These are phyloP conservation scores for Hydrophis major DNA, from an alignment of 2,797 vertebrate genomes.

Conservation along the genomic window DNA sequence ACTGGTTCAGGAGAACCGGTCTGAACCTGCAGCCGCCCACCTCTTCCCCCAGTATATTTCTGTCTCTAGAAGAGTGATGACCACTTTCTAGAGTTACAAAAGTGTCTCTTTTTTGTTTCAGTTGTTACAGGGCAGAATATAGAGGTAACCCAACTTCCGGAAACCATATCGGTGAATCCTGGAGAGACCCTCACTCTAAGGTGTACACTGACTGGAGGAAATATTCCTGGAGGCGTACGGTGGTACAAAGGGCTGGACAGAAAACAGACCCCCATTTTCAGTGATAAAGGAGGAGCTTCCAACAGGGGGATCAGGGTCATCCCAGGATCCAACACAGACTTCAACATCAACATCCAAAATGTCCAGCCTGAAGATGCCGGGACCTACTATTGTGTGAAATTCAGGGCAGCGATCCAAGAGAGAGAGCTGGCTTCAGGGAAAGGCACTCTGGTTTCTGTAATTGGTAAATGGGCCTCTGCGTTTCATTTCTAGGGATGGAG, in stretches of 20 bases:
- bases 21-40: too few relatives aligned
- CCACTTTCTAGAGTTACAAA: too few relatives aligned
- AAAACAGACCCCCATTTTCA: conserved; percentile 28
- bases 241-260: conserved; percentile 42
- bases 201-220: conserved; percentile 25
- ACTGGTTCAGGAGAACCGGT: too few relatives aligned
- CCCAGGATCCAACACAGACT: conserved; percentile 2
- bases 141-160: conserved; percentile 37
- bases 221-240: neutral
- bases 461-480: too few relatives aligned
- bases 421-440: too few relatives aligned
- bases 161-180: neutral
- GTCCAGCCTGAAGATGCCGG: conserved; percentile 14
- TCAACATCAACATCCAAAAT: conserved; percentile 25
- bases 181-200: conserved; percentile 36
- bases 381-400: conserved; percentile 29
- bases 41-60: neutral
- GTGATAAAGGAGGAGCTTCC: neutral
- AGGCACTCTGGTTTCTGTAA: neutral
- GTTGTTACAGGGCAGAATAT: neutral
- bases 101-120: neutral
- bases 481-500: neutral
- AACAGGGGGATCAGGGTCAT: neutral
- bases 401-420: too few relatives aligned
- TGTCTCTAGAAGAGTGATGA: neutral